Base-by-base conservation (phyloP, 1,140 invertebrate species). In the Drosophila kikkawai region DNA sequence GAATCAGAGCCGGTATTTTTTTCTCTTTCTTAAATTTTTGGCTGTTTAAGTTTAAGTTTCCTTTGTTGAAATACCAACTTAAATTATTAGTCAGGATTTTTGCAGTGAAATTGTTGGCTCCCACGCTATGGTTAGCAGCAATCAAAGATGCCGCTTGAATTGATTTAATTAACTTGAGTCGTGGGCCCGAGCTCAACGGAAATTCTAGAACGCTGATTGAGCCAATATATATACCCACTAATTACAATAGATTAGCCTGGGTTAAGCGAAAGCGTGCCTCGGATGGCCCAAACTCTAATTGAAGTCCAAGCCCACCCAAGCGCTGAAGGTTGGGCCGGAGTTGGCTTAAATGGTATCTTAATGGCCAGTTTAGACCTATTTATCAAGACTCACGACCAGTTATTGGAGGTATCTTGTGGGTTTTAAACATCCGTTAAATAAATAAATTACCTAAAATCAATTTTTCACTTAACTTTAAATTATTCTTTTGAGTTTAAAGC, bases 141-240 rank as follows among this genome's bases (percentile, higher is more conserved):
- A 79, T 85, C 68, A 83, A 63, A 73, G 70, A 73, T 69, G 59
- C 48, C 59, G 69, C 68, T 66, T 86, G 45, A 85, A 86, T 85
- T 67, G 82, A 80, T 81, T 85, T 78, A 85, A 81, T 85, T 85
- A 85, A 78, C 71, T 75, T n/a, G 39, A 66, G 65, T 81, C 82
- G 67, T 86, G 78, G 82, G 50, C 60, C 13, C 59, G 19, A 66
- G 47, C 57, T 55, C 39, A 80, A 32, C 82, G 74, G 73, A 85
- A 85, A 80, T 86, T 85, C 57, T 85, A 80, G 64, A 85, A 66
- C 42, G 64, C 48, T 70, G 82, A 85, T 67, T 81, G 55, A 19
- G 45, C 15, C 67, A 73, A 60, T 74, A 34, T 56, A 34, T 56
- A 56, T 56, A 56, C 53, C 36, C 60, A 73, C 70, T 73, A 73